phyloP scores from a whole-genome alignment of 2,113 vertebrate species.

The Mandrillus leucophaeus region DNA sequence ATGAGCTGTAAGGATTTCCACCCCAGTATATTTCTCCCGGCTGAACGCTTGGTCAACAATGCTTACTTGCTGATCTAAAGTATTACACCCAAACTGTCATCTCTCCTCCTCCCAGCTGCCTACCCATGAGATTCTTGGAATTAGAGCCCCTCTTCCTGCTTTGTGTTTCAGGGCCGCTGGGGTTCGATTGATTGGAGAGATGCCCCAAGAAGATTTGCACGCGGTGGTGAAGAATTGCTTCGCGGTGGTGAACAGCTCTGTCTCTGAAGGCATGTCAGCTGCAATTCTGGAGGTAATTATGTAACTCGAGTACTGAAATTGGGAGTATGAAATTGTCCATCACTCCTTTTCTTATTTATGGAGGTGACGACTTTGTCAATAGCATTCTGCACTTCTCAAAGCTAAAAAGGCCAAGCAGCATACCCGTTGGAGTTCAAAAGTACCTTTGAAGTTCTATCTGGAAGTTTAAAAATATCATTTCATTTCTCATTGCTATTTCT shows the following conservation, averaged over 20 bases:
- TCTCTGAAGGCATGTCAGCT: conserved; percentile 97
- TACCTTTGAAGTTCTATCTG: background rate
- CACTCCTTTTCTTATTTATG: fast-evolving
- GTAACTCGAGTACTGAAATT: fast-evolving
- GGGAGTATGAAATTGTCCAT: fast-evolving
- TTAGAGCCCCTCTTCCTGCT: background rate
- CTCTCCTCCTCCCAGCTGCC: fast-evolving
- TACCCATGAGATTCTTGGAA: fast-evolving
- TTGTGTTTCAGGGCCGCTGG: conserved; percentile 84
- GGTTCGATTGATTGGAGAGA: conserved; percentile 89
- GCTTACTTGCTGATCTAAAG: background rate
- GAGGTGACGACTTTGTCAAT: background rate
- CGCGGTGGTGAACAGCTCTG: conserved; percentile 94
- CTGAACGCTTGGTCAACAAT: background rate
- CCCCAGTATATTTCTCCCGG: background rate
- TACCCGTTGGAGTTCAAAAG: background rate
- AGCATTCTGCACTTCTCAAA: background rate
- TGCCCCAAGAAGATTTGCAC: conserved; percentile 91
- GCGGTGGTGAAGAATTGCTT: conserved; percentile 87
- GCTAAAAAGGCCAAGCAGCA: fast-evolving
- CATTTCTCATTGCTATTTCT: fast-evolving
- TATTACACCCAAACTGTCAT: fast-evolving
- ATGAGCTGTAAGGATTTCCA: background rate
- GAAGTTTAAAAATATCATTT: fast-evolving
- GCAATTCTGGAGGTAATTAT: conserved; percentile 93